phyloP scores from a whole-genome alignment of 2,797 vertebrate species.

The Heliangelus exortis region DNA sequence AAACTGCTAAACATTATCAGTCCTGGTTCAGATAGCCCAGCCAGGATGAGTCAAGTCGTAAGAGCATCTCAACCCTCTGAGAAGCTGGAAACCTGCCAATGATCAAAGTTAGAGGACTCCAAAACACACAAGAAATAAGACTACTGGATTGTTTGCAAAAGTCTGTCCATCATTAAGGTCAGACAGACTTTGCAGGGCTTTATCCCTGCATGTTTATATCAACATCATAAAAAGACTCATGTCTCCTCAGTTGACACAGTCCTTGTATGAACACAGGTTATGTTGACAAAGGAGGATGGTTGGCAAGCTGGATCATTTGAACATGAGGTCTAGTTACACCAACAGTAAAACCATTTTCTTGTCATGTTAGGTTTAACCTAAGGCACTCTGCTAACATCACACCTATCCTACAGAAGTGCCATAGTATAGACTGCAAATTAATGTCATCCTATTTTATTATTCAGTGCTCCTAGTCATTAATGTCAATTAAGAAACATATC shows the following conservation, averaged over 20 bases:
- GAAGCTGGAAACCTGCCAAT: slow-evolving; percentile 15
- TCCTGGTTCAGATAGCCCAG: slow-evolving; percentile 24
- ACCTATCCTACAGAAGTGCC: neutral
- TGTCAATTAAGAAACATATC: neutral
- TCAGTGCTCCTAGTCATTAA: neutral
- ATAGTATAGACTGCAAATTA: neutral
- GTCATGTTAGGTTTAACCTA: slow-evolving; percentile 25
- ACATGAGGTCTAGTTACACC: slow-evolving; percentile 35
- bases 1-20: slow-evolving; percentile 62
- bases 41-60: slow-evolving; percentile 27
- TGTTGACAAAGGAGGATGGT: neutral
- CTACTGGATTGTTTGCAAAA: slow-evolving; percentile 15
- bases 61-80: slow-evolving; percentile 25
- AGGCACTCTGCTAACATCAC: slow-evolving; percentile 16
- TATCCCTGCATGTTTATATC: neutral
- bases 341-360: slow-evolving; percentile 19
- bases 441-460: neutral
- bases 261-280: neutral
- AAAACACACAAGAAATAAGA: slow-evolving; percentile 31
- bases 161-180: neutral
- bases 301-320: slow-evolving; percentile 1
- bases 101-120: slow-evolving; percentile 45
- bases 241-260: neutral
- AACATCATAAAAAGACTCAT: neutral
- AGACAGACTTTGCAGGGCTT: neutral